Evolutionary conservation across 2,113 vertebrate genomes (phyloP).

Genomic region (Microcebus murinus): DNA sequence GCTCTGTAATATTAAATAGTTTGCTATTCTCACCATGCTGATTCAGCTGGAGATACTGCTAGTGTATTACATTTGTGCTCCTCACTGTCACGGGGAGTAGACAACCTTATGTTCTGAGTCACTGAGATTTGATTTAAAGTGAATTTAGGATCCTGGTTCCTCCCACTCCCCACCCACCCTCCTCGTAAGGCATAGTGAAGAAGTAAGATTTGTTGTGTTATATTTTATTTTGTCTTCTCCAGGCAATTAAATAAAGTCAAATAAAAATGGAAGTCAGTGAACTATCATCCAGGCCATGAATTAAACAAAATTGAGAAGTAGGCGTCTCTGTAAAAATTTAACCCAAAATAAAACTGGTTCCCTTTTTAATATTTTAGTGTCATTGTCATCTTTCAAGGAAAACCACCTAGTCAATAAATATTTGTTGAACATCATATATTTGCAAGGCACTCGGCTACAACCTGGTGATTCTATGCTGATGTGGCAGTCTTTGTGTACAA

Average conservation of each 20-base stretch:
- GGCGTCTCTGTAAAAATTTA: conserved; percentile 20
- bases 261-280: conserved; percentile 22
- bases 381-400: conserved; percentile 3
- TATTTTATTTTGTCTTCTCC: neutral
- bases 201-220: conserved; percentile 27
- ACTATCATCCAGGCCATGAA: no score
- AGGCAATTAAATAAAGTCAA: neutral
- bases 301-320: no score
- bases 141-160: neutral
- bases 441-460: neutral
- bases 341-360: neutral
- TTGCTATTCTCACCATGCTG: neutral
- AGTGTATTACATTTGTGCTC: neutral
- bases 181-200: neutral
- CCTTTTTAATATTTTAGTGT: neutral
- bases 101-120: neutral
- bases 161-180: neutral
- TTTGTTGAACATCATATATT: neutral
- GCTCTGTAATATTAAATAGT: neutral
- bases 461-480: neutral
- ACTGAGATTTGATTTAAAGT: neutral
- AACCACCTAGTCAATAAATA: conserved; percentile 24
- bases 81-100: neutral
- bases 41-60: neutral
- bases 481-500: neutral